These are phyloP conservation scores for Catharus ustulatus DNA, from an alignment of 2,797 vertebrate species.

Conservation along the genomic window DNA sequence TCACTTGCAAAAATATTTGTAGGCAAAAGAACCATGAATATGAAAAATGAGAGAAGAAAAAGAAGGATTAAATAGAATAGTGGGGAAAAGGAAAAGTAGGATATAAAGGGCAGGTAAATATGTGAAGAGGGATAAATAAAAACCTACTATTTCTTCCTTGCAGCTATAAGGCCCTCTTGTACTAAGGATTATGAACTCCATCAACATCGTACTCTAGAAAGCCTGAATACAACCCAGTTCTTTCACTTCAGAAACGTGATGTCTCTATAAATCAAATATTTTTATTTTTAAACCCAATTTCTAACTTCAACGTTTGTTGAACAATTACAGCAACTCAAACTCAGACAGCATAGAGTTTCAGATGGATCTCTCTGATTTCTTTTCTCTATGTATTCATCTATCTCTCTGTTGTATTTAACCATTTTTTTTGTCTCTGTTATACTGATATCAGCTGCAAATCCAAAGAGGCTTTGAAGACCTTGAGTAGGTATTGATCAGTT, in stretches of 20 bases:
- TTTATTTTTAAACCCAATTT: constrained; percentile 28
- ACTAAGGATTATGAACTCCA: background rate
- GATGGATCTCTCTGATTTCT: constrained; percentile 59
- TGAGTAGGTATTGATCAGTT: constrained; percentile 51
- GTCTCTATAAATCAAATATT: constrained; percentile 1
- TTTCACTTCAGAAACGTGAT: background rate
- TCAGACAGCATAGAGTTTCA: background rate
- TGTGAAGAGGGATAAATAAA: background rate
- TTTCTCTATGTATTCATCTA: constrained; percentile 48
- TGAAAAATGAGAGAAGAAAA: background rate
- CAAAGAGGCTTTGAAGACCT: constrained; percentile 52
- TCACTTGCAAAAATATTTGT: background rate
- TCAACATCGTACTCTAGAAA: background rate
- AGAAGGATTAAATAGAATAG: background rate
- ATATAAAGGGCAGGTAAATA: background rate
- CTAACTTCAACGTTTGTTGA: background rate
- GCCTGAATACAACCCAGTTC: background rate
- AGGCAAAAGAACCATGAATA: background rate
- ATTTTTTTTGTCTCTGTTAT: background rate
- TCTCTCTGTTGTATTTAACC: constrained; percentile 10
- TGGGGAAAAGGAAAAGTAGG: background rate
- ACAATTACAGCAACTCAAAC: constrained; percentile 16
- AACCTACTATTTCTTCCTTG: background rate
- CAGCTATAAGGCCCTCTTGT: background rate
- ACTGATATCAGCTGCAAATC: constrained; percentile 26